Conservation (phyloP, 2,797 vertebrate genomes). For the Holocentrus rufus region DNA sequence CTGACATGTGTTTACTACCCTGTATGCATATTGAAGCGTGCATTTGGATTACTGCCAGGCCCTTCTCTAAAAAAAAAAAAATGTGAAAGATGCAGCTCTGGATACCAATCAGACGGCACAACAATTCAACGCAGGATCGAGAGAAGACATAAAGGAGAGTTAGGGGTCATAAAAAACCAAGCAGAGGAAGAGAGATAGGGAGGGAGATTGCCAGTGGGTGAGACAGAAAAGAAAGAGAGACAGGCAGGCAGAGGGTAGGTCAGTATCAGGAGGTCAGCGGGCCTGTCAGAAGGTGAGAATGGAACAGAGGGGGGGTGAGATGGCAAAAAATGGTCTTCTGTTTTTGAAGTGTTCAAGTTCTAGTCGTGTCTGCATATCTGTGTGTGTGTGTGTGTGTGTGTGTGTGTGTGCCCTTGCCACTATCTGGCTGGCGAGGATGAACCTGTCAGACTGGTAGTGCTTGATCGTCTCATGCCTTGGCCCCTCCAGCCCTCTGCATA, state of each 20-base stretch:
- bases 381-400: background rate
- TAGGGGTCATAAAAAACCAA: background rate
- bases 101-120: background rate
- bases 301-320: background rate
- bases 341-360: background rate
- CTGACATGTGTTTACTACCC: background rate
- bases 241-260: background rate
- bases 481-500: background rate
- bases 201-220: background rate
- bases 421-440: conserved; percentile 12
- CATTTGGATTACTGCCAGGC: background rate
- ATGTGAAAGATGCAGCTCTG: background rate
- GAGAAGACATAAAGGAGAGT: background rate
- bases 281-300: conserved; percentile 5
- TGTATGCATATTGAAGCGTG: background rate
- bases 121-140: background rate
- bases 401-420: background rate
- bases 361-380: background rate
- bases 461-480: conserved; percentile 19
- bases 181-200: background rate
- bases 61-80: background rate
- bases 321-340: background rate
- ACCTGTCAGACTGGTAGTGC: conserved; percentile 58
- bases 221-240: too few relatives aligned
- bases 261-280: conserved; percentile 3